Evolutionary conservation across 1,140 invertebrate species (phyloP), one percentile per base, ranked within the genome.

Genomic region (Polyergus mexicanus): DNA sequence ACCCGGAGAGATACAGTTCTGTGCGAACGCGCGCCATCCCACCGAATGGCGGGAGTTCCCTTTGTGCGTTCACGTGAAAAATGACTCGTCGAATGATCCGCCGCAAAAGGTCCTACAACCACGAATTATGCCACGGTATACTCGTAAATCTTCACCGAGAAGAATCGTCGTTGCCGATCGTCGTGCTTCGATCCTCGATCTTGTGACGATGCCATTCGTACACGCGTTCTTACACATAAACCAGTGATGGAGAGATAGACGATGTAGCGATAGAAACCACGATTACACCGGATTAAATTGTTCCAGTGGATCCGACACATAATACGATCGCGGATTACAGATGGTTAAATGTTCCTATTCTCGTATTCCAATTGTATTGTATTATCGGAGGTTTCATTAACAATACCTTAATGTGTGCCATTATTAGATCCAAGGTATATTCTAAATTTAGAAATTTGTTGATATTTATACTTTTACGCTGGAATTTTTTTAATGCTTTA

Each of bases 41-140:
- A 58, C 60, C 54, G 74, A 11, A 62, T 84, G 35, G 38, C 85
- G 41, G 47, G 47, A 51, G 47, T 66, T 72, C 77, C 85, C 89
- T 90, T 91, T 88, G 86, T 91, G 86, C 86, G 87, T 88, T 69
- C 89, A 85, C 80, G 89, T 90, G 86, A 90, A 90, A 91, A 90
- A 91, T 90, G 89, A 90, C 86, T 88, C 80, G 75, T 66, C 89
- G 87, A 91, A 85, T 78, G 80, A 91, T 91, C 84, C 86, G 62
- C 60, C 54, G 58, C 86, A 76, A 78, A 74, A 62, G 84, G 44
- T 76, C 83, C 74, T 58, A 62, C 78, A n/a, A 47, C 32, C 47
- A 71, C 74, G 72, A 80, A 85, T 90, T 90, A 84, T 84, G 35
- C 35, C 56, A 71, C 66, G 86, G 75, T 54, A 85, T 54, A 80